phyloP scores from a whole-genome alignment of 2,113 vertebrate species.

The Clarias gariepinus region DNA sequence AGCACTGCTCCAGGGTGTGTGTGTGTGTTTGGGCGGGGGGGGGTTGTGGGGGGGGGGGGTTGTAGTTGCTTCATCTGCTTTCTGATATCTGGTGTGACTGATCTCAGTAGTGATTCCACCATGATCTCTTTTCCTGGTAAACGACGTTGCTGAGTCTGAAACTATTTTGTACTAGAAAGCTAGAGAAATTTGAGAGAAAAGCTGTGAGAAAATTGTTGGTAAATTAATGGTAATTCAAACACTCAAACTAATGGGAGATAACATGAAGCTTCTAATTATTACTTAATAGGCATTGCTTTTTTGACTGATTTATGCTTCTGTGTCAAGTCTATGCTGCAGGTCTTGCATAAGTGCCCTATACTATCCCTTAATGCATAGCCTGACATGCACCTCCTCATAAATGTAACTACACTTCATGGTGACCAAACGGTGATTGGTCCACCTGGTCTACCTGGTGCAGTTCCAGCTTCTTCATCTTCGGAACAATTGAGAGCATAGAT shows the following conservation, averaged over 20 bases:
- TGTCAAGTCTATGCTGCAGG: no score
- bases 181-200: constrained; percentile 15
- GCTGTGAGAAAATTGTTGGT: not conserved
- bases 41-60: constrained; percentile 35
- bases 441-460: no score
- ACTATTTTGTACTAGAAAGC: constrained; percentile 20
- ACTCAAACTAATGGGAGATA: not conserved
- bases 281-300: not conserved
- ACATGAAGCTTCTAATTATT: not conserved
- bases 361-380: no score
- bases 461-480: no score
- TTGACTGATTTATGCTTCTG: constrained; percentile 4
- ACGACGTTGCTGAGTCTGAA: constrained; percentile 35
- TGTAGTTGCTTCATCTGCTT: constrained; percentile 51
- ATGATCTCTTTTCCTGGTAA: constrained; percentile 45
- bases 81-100: constrained; percentile 59
- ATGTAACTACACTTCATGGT: no score
- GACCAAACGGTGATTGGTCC: no score
- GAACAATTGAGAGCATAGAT: no score
- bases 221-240: not conserved
- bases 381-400: no score
- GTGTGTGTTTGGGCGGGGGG: no score
- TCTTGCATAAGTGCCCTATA: no score
- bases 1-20: constrained; percentile 47
- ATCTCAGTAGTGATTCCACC: constrained; percentile 53